Conservation (phyloP, 2,113 vertebrate species). For the Cinclus mexicanus region DNA sequence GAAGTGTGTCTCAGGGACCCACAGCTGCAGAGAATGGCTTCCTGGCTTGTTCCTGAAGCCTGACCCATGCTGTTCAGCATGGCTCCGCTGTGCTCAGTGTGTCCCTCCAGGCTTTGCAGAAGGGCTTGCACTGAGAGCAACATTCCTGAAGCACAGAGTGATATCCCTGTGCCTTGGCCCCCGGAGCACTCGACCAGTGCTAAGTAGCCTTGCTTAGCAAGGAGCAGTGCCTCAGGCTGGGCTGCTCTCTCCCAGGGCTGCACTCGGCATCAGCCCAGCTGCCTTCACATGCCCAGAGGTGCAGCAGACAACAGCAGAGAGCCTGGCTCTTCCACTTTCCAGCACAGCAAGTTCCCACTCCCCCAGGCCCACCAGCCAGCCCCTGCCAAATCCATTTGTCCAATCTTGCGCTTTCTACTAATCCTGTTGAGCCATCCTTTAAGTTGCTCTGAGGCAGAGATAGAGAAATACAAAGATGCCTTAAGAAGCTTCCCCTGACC, state of each 20-base stretch:
- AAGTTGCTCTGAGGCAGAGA: slow-evolving; percentile 54
- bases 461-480: slow-evolving; percentile 38
- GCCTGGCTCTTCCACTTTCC: neutral
- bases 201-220: neutral
- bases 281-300: neutral
- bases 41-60: neutral
- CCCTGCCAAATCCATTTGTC: slow-evolving; percentile 64
- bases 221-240: neutral
- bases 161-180: neutral
- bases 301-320: neutral
- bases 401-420: slow-evolving; percentile 35
- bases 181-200: neutral
- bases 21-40: neutral
- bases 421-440: slow-evolving; percentile 63
- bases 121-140: neutral
- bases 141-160: neutral
- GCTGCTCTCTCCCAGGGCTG: neutral
- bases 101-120: neutral
- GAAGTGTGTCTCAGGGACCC: neutral
- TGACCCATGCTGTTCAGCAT: neutral
- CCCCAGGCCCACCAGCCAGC: slow-evolving; percentile 52
- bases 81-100: neutral
- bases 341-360: neutral
- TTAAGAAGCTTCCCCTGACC: slow-evolving; percentile 53
- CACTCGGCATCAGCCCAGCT: neutral